phyloP scores from a whole-genome alignment of 2,888 invertebrate species.

The Lysandra coridon region DNA sequence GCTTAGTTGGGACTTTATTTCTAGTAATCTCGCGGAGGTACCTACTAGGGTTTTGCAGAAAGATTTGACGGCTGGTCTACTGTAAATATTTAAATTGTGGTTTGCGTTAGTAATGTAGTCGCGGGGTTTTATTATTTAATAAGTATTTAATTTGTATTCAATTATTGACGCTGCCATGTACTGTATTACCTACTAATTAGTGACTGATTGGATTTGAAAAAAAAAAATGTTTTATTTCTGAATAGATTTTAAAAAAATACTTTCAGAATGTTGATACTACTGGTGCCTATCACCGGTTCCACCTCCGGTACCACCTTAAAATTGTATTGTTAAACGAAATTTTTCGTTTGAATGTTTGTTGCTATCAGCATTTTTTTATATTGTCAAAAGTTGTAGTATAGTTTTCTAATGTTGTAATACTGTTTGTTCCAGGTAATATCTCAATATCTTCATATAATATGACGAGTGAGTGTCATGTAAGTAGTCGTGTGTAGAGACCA shows the following conservation, averaged over 20 bases:
- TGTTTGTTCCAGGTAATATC: constrained; percentile 15
- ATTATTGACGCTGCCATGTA: background rate
- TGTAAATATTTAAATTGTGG: background rate
- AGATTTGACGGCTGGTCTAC: too few relatives aligned
- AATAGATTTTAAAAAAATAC: too few relatives aligned
- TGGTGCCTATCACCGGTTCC: too few relatives aligned
- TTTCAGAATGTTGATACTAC: too few relatives aligned
- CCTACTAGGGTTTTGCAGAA: too few relatives aligned
- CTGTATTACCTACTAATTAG: background rate
- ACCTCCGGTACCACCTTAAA: background rate
- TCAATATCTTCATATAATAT: background rate
- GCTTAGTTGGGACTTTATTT: too few relatives aligned
- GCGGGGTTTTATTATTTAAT: background rate
- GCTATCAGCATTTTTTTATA: background rate
- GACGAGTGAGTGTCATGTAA: background rate
- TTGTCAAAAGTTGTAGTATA: background rate
- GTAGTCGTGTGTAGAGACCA: background rate
- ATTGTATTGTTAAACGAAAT: background rate
- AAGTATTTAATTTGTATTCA: background rate
- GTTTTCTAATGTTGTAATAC: background rate
- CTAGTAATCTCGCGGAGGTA: too few relatives aligned
- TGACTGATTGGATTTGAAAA: background rate
- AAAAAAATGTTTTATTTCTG: too few relatives aligned
- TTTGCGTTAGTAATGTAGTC: background rate
- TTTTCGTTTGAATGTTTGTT: background rate